Conservation (phyloP, 2,888 invertebrate species). For the Gortyna flavago region DNA sequence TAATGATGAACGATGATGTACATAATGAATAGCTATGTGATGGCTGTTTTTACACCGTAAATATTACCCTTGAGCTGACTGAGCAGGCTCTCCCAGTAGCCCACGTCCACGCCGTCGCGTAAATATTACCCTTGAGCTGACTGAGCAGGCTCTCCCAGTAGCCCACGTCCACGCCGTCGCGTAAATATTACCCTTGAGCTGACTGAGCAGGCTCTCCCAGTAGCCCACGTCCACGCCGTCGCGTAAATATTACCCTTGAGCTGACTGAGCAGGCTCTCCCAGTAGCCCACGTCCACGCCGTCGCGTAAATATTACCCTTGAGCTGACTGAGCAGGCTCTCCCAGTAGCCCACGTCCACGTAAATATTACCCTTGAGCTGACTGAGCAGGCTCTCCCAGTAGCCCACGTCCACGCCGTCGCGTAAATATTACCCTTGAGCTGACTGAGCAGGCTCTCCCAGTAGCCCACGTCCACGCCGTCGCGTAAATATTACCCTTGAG, state of each 20-base stretch:
- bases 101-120: constrained; percentile 98
- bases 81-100: constrained; percentile 99
- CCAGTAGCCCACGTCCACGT: constrained; percentile 99
- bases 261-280: constrained; percentile 99
- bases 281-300: constrained; percentile 98
- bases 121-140: constrained; percentile 96
- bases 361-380: constrained; percentile 96
- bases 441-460: constrained; percentile 99
- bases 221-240: constrained; percentile 99
- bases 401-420: constrained; percentile 98
- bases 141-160: constrained; percentile 99
- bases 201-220: constrained; percentile 99
- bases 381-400: constrained; percentile 99
- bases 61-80: constrained; percentile 95
- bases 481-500: constrained; percentile 94
- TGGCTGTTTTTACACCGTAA: constrained; percentile 21
- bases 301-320: constrained; percentile 95
- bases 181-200: constrained; percentile 95
- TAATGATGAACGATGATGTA: too few species aligned
- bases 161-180: constrained; percentile 98
- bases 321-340: constrained; percentile 98
- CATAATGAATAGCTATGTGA: background rate
- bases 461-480: constrained; percentile 99
- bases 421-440: constrained; percentile 95
- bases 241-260: constrained; percentile 94